These are phyloP conservation scores for Smutsia temminckii DNA, from an alignment of 2,797 vertebrate genomes.

Conservation along the genomic window DNA sequence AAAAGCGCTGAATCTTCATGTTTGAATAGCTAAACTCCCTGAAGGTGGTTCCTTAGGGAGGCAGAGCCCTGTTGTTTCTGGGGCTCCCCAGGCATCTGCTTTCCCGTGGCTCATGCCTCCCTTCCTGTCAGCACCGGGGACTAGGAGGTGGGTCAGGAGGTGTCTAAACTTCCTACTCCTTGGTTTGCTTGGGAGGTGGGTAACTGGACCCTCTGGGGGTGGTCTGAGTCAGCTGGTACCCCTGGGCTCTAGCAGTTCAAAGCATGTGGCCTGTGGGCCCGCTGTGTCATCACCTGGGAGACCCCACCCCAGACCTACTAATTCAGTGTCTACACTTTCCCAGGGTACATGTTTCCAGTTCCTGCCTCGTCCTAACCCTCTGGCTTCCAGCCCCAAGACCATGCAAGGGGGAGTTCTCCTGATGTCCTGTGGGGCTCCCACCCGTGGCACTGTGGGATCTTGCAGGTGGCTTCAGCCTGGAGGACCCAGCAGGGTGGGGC, in stretches of 20 bases:
- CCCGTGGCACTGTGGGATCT: rapidly evolving
- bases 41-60: background rate
- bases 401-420: background rate
- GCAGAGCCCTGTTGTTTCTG: too few species aligned
- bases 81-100: background rate
- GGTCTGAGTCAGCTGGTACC: background rate
- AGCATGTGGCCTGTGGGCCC: background rate
- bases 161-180: background rate
- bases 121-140: background rate
- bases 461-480: background rate
- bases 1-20: background rate
- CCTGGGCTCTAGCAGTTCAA: background rate
- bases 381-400: background rate
- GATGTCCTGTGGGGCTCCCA: background rate
- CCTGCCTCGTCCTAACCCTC: background rate
- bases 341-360: background rate
- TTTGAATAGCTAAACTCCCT: background rate
- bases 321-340: background rate
- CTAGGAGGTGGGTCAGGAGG: background rate
- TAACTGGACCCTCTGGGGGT: background rate
- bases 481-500: background rate
- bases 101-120: background rate
- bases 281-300: background rate
- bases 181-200: background rate
- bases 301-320: background rate